These are phyloP conservation scores for Cephalopterus ornatus DNA, from an alignment of 2,113 vertebrate species.

Conservation along the genomic window DNA sequence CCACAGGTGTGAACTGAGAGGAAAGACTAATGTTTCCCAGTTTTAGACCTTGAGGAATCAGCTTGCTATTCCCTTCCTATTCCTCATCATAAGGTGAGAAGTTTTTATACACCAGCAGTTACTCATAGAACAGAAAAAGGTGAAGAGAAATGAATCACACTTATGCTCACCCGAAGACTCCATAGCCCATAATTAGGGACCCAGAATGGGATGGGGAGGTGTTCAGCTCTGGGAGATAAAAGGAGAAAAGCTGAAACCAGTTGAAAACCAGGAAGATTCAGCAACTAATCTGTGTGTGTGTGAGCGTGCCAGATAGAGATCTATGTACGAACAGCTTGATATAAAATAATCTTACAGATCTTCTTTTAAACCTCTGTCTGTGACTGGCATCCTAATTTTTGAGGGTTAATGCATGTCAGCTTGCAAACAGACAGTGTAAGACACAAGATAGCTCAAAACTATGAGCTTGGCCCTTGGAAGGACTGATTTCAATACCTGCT, in stretches of 20 bases:
- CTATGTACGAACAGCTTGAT: background rate
- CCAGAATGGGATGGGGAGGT: background rate
- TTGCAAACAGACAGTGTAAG: background rate
- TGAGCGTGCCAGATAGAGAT: background rate
- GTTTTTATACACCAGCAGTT: background rate
- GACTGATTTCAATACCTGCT: background rate
- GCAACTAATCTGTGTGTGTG: background rate
- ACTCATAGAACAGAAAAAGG: background rate
- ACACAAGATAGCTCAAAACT: background rate
- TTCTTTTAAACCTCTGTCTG: background rate
- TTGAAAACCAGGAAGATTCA: background rate
- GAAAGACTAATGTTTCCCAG: background rate
- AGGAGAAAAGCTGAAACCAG: background rate
- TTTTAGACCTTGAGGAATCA: background rate
- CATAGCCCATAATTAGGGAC: background rate
- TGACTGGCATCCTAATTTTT: background rate
- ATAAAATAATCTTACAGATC: background rate
- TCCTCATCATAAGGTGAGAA: background rate
- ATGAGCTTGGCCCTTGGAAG: background rate
- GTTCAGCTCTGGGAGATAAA: background rate
- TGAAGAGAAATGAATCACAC: background rate
- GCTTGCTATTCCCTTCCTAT: background rate
- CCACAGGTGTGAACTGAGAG: background rate
- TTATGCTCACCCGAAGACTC: fast-evolving
- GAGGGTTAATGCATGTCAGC: background rate